phyloP scores from a whole-genome alignment of 35 echinoderm and acorn worm species.

The Apostichopus californicus region DNA sequence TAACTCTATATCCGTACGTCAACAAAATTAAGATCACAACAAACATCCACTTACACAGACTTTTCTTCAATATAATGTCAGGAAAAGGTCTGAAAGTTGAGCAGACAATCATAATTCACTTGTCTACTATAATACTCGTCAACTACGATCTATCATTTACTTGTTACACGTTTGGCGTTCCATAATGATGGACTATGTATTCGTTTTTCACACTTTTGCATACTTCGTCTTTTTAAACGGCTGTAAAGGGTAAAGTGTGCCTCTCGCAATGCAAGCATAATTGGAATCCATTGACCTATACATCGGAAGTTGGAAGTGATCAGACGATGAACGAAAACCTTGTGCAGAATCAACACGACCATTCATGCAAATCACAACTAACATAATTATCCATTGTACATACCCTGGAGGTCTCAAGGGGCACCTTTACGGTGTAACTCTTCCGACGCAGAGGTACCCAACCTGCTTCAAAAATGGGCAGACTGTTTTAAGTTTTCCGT shows the following conservation, averaged over 20 bases:
- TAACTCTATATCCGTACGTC: no score
- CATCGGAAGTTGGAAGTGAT: neutral
- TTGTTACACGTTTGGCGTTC: no score
- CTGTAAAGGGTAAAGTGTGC: neutral
- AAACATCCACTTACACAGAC: no score
- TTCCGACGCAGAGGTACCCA: neutral
- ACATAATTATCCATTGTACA: neutral
- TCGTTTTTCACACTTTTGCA: neutral
- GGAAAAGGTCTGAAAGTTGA: no score
- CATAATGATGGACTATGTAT: neutral
- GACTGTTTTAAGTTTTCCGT: no score
- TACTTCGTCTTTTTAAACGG: neutral
- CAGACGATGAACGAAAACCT: neutral
- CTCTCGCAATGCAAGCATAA: neutral
- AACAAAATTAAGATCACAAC: no score
- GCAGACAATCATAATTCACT: no score
- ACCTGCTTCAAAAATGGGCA: no score
- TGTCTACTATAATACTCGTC: no score
- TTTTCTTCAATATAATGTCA: no score
- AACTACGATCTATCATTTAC: no score
- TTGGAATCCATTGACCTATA: no score
- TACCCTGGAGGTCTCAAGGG: neutral
- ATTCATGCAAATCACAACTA: conserved; percentile 14
- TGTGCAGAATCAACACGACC: neutral
- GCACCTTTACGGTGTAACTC: neutral